Evolutionary conservation across 2,113 vertebrate genomes (phyloP), one percentile per base, ranked within the genome.

Genomic region (Tragelaphus strepsiceros): DNA sequence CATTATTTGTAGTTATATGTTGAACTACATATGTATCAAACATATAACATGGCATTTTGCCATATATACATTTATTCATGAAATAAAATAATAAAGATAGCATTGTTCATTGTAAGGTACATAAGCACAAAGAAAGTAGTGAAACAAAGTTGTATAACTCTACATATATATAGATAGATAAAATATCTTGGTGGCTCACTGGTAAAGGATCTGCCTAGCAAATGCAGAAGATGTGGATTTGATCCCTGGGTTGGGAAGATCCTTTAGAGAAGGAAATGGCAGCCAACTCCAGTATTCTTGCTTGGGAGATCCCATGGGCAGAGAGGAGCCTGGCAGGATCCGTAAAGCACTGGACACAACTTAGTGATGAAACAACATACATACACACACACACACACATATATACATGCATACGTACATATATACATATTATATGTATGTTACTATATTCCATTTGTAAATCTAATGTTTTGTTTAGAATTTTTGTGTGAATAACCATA

Each of bases 71-170:
- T n/a, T 32, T 86, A 28, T 56, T 12, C 30, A 62, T 95, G 26
- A 96, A 93, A 51, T 14, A 7, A 86, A 28, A 53, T 74, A 92
- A 89, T 53, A 7, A 90, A 92, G 77, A 59, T 35, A 62, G 59
- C 4, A 3, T 9, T 92, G 90, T 90, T 83, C 21, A 61, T 71
- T 94, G 15, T 32, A 88, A 64, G 88, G 32, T 90, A 49, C 24
- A 58, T 51, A 90, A 92, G 46, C 39, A 59, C 59, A 49, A 4
- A 84, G 14, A 93, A 96, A 43, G 6, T 46, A 90, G 74, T 13
- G 94, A 61, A 90, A 22, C 16, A 84, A 64, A 51, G 17, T 77
- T 81, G 7, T 59, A 14, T 28, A 82, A 71, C 13, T n/a, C 14
- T 39, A 71, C 64, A 64, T 21, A 43, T 2, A 67, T 16, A 32